phyloP scores from a whole-genome alignment of 2,797 vertebrate species.

The Bufotes viridis region DNA sequence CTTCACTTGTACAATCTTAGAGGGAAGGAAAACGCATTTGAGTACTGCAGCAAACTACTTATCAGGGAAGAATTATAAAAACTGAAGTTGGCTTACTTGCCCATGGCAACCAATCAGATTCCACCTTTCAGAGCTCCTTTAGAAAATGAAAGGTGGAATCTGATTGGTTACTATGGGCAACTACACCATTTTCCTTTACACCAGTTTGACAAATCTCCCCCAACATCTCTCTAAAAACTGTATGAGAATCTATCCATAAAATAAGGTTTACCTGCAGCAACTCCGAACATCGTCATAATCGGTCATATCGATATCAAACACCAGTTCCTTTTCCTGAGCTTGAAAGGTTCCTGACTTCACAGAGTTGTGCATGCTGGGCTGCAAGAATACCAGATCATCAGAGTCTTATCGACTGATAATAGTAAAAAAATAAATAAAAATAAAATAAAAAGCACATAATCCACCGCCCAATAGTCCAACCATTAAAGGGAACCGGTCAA shows the following conservation, averaged over 20 bases:
- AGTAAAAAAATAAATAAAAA: not conserved
- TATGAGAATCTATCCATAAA: not conserved
- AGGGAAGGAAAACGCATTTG: no score
- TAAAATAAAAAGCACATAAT: not conserved
- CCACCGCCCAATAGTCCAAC: not conserved
- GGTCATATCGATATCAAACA: conserved; percentile 98
- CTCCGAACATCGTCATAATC: conserved; percentile 94
- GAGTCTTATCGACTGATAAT: not conserved
- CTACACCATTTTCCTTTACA: no score
- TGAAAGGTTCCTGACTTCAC: conserved; percentile 94
- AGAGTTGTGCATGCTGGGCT: conserved; percentile 93
- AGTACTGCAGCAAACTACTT: no score
- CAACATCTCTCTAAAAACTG: no score
- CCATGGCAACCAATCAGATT: no score
- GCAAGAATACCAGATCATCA: conserved; percentile 12
- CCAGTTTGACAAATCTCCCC: no score
- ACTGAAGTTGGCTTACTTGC: no score
- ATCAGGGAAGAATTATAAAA: no score
- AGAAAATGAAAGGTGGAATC: no score
- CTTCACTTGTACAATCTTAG: no score
- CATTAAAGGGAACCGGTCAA: not conserved
- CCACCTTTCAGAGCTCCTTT: no score
- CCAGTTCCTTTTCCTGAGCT: conserved; percentile 93
- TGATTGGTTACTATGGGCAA: no score
- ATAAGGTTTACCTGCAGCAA: conserved; percentile 86